A percentile compares a stretch with the other conserved stretches of the same genome.
phyloP scores from a whole-genome alignment of 2,797 vertebrate genomes.

The Enteromius radiatus region DNA sequence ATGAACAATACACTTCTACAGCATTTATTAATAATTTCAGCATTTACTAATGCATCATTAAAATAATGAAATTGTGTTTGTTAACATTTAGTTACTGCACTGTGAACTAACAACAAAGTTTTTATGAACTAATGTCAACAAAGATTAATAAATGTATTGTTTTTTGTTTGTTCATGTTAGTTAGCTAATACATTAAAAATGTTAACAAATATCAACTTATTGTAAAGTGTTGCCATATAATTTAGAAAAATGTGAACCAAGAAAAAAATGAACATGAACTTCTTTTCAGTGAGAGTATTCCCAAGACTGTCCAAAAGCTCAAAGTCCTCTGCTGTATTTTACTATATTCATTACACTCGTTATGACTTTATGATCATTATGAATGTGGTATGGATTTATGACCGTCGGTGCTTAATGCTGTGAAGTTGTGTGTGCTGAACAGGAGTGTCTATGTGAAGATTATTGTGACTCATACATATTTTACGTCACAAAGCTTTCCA shows the following conservation, averaged over 20 bases:
- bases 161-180: too few relatives aligned
- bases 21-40: too few relatives aligned
- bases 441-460: conserved; percentile 18
- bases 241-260: background rate
- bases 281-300: background rate
- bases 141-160: too few relatives aligned
- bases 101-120: too few relatives aligned
- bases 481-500: conserved; percentile 7
- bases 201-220: too few relatives aligned
- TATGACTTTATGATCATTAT: background rate
- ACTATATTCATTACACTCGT: background rate
- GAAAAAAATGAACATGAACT: background rate
- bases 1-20: too few relatives aligned
- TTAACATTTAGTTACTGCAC: too few relatives aligned
- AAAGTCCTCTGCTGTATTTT: conserved; percentile 20
- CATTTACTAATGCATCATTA: too few relatives aligned
- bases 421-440: conserved; percentile 27
- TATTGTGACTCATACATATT: conserved; percentile 15
- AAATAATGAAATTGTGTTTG: too few relatives aligned
- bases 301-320: background rate
- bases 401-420: conserved; percentile 8
- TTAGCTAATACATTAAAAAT: too few relatives aligned
- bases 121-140: too few relatives aligned
- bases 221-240: background rate
- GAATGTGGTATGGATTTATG: conserved; percentile 10